These are phyloP conservation scores for Paracanthobrama guichenoti DNA, from an alignment of 2,113 vertebrate genomes.

Conservation along the genomic window DNA sequence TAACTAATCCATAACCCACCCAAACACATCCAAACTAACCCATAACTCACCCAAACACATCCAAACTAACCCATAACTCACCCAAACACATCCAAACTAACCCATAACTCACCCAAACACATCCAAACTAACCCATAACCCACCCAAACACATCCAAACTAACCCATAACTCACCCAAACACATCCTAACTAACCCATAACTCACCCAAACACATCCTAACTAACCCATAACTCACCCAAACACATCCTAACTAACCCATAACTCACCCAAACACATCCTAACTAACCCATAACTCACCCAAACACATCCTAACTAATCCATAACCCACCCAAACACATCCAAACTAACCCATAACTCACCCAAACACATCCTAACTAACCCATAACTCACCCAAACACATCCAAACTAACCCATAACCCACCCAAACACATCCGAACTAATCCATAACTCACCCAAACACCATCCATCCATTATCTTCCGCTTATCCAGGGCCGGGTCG, in stretches of 20 bases:
- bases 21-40: background rate
- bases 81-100: background rate
- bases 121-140: background rate
- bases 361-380: too few species aligned
- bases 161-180: background rate
- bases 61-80: background rate
- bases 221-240: too few species aligned
- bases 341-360: background rate
- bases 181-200: background rate
- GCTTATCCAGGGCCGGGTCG: too few species aligned
- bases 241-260: background rate
- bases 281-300: background rate
- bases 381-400: too few species aligned
- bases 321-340: background rate
- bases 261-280: background rate
- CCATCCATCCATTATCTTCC: too few species aligned
- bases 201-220: background rate
- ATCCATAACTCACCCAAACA: too few species aligned
- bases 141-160: background rate
- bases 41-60: background rate
- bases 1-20: background rate
- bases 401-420: too few species aligned
- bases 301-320: background rate
- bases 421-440: too few species aligned
- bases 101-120: background rate